Conservation (phyloP, 2,797 vertebrate genomes). For the Scyliorhinus canicula region DNA sequence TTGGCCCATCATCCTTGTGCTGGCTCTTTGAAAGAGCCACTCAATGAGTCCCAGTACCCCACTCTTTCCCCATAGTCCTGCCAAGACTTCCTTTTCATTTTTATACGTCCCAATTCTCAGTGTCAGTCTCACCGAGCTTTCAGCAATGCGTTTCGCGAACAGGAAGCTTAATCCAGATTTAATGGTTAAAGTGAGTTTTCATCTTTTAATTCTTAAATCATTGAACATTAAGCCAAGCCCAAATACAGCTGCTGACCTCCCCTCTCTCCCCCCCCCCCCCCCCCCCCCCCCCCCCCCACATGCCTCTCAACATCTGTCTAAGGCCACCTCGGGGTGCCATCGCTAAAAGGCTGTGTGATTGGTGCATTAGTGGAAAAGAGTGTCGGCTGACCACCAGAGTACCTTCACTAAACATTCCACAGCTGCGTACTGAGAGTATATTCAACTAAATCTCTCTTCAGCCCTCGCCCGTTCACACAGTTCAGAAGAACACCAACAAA, state of each 20-base stretch:
- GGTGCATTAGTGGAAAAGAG: not conserved
- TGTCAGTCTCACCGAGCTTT: not conserved
- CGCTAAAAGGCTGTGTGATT: not conserved
- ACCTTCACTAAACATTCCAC: not conserved
- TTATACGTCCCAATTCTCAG: not conserved
- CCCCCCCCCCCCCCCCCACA: too few species aligned
- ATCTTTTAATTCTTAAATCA: not conserved
- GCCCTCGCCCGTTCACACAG: not conserved
- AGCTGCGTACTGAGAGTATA: not conserved
- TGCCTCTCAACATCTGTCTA: not conserved
- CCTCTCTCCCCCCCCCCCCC: too few species aligned
- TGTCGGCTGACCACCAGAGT: not conserved
- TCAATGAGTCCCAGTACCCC: not conserved
- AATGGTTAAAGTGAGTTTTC: not conserved
- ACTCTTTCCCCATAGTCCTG: not conserved
- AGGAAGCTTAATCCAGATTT: not conserved
- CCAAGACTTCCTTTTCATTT: not conserved
- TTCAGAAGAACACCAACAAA: not conserved
- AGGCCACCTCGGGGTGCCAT: not conserved
- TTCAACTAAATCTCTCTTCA: not conserved
- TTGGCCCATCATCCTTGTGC: not conserved
- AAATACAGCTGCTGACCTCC: not conserved
- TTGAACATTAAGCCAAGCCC: not conserved
- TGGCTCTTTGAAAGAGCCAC: not conserved
- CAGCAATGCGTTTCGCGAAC: not conserved